Base-by-base conservation (phyloP, 2,113 vertebrate genomes). In the Anser cygnoides region DNA sequence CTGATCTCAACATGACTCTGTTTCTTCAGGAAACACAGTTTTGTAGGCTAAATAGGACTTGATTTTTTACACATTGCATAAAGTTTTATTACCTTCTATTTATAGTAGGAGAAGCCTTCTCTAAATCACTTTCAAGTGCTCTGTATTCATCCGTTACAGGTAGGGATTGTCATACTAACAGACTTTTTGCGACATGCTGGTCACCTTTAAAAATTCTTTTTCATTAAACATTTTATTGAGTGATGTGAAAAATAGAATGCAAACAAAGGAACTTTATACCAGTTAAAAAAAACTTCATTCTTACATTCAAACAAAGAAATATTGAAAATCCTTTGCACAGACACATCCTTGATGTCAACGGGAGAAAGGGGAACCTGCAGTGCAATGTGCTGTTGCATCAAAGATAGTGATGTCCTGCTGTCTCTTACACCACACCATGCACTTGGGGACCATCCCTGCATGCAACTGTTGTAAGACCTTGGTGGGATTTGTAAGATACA, bases 371-470 rank as follows among this genome's bases (percentile, higher is more conserved):
- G 25, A 77, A 35, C 19, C 29, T 52, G 20, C 13, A 62, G 17
- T 17, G 71, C 1, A 0, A 22, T n/a, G 58, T 50, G 13, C 10
- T 25, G 16, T n/a, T 61, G 7, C 22, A 22, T 49, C 29, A n/a
- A 61, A 11, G n/a, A n/a, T 3, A 41, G 11, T 9, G 7, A 41
- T 3, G 31, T 37, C 22, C 33, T 65, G 6, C 19, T 58, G 28
- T 41, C 84, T 57, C 37, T 41, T 49, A 22, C 17, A 17, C 11
- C 21, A 35, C 2, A 37, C 10, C 0, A 0, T 65, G 25, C 0
- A 0, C 57, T 49, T 29, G 13, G 20, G 10, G 17, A 59, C 25
- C 1, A 3, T 44, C 16, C 70, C 3, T 6, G 29, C 13, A 19
- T 1, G 0, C 2, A 31, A 19, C 16, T 37, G 10, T 15, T 63